Base-by-base conservation (phyloP, 1,140 invertebrate species). In the Meloidogyne exigua region DNA sequence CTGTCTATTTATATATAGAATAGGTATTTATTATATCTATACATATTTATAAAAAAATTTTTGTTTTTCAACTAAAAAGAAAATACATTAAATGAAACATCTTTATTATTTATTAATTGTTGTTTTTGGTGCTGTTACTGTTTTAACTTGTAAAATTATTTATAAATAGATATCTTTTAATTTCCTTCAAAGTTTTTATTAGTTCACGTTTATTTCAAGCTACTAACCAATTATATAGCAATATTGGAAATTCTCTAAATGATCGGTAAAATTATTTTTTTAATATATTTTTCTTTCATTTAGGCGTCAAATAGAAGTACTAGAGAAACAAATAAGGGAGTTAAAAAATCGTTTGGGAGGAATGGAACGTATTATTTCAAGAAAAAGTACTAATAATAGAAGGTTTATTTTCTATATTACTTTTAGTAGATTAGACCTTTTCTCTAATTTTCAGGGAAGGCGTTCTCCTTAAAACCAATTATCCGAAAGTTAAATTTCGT, bases 401-500 rank as follows among this genome's bases (percentile, higher is more conserved):
- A 57, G 18, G 49, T 57, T 57, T n/a, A 7, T 57, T 57, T n/a
- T n/a, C 21, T n/a, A n/a, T 18, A 49, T 49, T n/a, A n/a, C 18
- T 18, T 18, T 49, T 18, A 18, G 21, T 15, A 44, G 18, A 15
- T n/a, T 32, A 32, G 7, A 32, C 2, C 7, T 32, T 32, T 3
- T 32, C 2, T 32, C 28, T 32, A 32, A 32, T 7, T 32, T 57
- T 57, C 21, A 57, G 49, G n/a, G 18, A 57, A 21, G 21, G 21
- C 7, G 13, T 57, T 57, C 4, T 57, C 13, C 18, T 9, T 7
- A 57, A 57, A 57, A 21, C 25, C 18, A 39, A 42, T 70, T 76
- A 75, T 67, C 85, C 85, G 49, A 75, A 76, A 32, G 80, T 87
- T 4, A 77, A 81, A 44, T 82, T 80, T 21, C 79, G 79, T 2